Evolutionary conservation across 2,888 invertebrate genomes (phyloP), one percentile per base, ranked within the genome.

Genomic region (Caradrina kadenii): DNA sequence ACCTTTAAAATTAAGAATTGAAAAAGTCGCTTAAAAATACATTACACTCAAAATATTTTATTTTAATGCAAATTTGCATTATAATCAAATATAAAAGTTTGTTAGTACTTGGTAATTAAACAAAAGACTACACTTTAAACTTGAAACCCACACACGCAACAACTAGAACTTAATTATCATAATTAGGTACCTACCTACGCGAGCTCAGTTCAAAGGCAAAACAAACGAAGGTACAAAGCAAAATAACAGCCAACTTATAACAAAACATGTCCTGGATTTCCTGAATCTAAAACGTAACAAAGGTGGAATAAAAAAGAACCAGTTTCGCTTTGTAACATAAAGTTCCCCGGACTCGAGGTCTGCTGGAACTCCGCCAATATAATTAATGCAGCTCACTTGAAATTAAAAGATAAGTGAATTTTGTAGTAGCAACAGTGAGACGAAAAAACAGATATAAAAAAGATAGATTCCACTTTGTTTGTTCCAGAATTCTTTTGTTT

Each of bases 391-490:
- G 48, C 67, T 64, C 55, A 58, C 52, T 64, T 31, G 55, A 52
- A 78, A 83, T 81, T 77, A 67, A 81, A 81, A 73, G 52, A 66
- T 60, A 70, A 80, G 56, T 77, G 65, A 73, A 71, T 63, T 70
- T 67, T 54, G 59, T 54, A 72, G n/a, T 17, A 54, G 50, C 63
- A 63, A 63, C 64, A 56, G 42, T 42, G 42, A 21, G 19, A n/a
- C 19, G 45, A 7, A 8, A 8, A 35, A 22, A 53, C 17, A 49
- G 50, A 50, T 31, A 59, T 3, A 22, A 26, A 63, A 58, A 66
- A 53, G 4, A n/a, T n/a, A 45, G 21, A 48, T 52, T 59, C 50
- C 11, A 50, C 76, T 76, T n/a, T 61, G 55, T 56, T 58, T 54
- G 8, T 45, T 22, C 17, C 4, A 19, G 45, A 52, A 54, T 58